Percentiles rank a stretch among this genome's conserved stretches.
Evolutionary conservation across 2,888 invertebrate species (phyloP).

Genomic region (Polietes domitor): DNA sequence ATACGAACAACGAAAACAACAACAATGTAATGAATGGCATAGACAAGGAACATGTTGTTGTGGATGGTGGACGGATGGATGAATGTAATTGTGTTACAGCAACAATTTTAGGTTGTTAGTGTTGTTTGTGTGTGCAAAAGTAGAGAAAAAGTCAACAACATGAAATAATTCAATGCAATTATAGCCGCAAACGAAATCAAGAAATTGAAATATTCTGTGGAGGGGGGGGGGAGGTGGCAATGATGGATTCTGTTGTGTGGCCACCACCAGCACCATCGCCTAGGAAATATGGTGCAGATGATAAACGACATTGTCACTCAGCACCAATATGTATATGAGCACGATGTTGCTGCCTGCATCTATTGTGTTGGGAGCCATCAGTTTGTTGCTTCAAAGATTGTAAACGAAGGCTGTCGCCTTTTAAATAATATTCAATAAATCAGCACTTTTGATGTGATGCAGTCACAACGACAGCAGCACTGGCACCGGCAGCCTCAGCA

Average conservation of each 20-base stretch:
- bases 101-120: slow-evolving; percentile 24
- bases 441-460: slow-evolving; percentile 58
- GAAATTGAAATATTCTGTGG: slow-evolving; percentile 47
- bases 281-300: slow-evolving; percentile 48
- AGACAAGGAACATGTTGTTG: slow-evolving; percentile 21
- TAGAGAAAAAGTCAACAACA: slow-evolving; percentile 51
- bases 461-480: neutral
- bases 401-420: slow-evolving; percentile 69
- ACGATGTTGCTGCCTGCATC: slow-evolving; percentile 60
- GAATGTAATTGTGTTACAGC: slow-evolving; percentile 23
- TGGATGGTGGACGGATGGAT: slow-evolving; percentile 5
- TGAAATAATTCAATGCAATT: slow-evolving; percentile 71
- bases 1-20: slow-evolving; percentile 30
- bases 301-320: slow-evolving; percentile 71
- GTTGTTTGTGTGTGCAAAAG: neutral
- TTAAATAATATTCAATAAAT: slow-evolving; percentile 71
- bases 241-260: neutral
- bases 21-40: slow-evolving; percentile 31
- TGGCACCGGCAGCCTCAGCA: neutral
- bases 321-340: slow-evolving; percentile 58
- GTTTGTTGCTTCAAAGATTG: slow-evolving; percentile 49
- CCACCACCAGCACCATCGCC: neutral
- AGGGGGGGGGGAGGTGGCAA: too few relatives aligned
- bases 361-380: slow-evolving; percentile 46
- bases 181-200: slow-evolving; percentile 57